phyloP scores from a whole-genome alignment of 2,797 vertebrate species.

The Liparis tanakae region DNA sequence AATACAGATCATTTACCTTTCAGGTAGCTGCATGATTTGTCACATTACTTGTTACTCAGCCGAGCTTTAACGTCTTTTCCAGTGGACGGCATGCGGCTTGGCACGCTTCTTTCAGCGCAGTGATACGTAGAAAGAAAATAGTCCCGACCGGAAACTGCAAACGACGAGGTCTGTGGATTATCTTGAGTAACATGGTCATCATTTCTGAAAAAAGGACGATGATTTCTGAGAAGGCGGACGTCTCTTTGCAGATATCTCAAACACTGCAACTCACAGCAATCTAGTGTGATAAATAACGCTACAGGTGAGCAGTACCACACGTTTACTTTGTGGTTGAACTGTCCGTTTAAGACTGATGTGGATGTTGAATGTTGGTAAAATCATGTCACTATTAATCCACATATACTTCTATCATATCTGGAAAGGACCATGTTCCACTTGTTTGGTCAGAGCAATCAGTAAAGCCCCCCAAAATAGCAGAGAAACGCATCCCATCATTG shows the following conservation, averaged over 20 bases:
- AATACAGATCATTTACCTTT: too few relatives aligned
- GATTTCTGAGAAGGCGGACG: too few relatives aligned
- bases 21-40: too few relatives aligned
- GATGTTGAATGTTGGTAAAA: not conserved
- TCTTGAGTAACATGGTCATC: not conserved
- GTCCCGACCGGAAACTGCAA: too few relatives aligned
- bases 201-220: not conserved
- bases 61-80: too few relatives aligned
- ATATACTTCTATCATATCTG: not conserved
- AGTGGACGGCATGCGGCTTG: too few relatives aligned
- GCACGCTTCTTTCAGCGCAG: too few relatives aligned
- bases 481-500: slow-evolving; percentile 1
- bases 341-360: not conserved
- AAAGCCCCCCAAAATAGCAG: not conserved
- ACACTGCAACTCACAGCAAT: not conserved
- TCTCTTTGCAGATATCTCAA: too few relatives aligned
- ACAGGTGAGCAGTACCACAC: not conserved
- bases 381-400: not conserved
- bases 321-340: not conserved
- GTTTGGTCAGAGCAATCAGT: not conserved
- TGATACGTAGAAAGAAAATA: too few relatives aligned
- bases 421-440: not conserved
- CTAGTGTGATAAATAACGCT: not conserved
- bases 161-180: too few relatives aligned
- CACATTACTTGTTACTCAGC: too few relatives aligned